Evolutionary conservation across 2,113 vertebrate species (phyloP), one percentile per base, ranked within the genome.

Genomic region (Corythoichthys haematopterus): DNA sequence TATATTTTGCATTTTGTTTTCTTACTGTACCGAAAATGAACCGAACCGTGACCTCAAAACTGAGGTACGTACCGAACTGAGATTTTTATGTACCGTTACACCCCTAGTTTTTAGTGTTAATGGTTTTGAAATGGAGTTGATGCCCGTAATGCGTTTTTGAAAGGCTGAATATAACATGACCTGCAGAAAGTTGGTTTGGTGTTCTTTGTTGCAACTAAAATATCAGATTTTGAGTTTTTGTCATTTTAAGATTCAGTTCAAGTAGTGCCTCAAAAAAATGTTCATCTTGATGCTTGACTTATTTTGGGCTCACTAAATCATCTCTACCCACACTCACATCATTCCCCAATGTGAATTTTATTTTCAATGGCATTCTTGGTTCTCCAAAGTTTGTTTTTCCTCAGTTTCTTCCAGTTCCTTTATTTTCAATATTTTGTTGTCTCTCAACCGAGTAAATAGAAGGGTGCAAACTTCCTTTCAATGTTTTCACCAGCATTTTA

Each of bases 241-340:
- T 57, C 55, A 57, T 12, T 33, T 35, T 57, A 13, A 35, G 6
- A 35, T 57, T 35, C 5, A 36, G 33, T 35, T 35, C 33, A 56
- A 36, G 11, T 11, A 56, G 33, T 14, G 33, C 14, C 35, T 36
- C 33, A 57, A 57, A 13, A 46, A 14, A 4, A 14, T 57, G 33
- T 36, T 13, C 33, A 14, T 57, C 33, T 28, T 6, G 55, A 57
- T 36, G 12, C 33, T 80, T 82, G 82, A 80, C 82, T 80, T 78
- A 68, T 64, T 75, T 75, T 67, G 72, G 65, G 73, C 74, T 78
- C 68, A 50, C 75, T 82, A 77, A 74, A 79, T 84, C 74, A 70
- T 72, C 67, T 76, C 69, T 71, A 65, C 66, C 73, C 61, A 63
- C 71, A 69, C 75, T 79, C 71, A 73, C 68, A 68, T 76, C 61